Conservation (phyloP, 1,140 invertebrate species). For the Harlomillsia oculata region DNA sequence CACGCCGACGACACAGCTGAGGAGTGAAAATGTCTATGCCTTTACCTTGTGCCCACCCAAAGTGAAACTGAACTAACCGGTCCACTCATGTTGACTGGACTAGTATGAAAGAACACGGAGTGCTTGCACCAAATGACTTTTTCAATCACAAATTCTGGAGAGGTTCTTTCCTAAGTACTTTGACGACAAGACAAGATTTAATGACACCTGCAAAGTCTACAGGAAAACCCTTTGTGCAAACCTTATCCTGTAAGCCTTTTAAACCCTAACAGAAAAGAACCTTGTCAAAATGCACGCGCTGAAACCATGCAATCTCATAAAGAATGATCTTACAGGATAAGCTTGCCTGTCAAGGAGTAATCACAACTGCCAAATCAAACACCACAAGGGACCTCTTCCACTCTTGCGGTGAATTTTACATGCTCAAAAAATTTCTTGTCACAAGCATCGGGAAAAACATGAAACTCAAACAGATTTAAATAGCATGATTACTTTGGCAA, state of each 20-base stretch:
- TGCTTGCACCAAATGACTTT: neutral
- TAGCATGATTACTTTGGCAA: slow-evolving; percentile 16
- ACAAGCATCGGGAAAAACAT: too few relatives aligned
- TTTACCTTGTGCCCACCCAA: neutral
- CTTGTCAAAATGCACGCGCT: too few relatives aligned
- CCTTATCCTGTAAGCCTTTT: too few relatives aligned
- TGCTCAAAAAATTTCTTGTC: too few relatives aligned
- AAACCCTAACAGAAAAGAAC: too few relatives aligned
- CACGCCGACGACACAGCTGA: neutral
- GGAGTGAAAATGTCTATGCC: neutral
- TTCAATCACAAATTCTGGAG: slow-evolving; percentile 3
- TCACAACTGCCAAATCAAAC: too few relatives aligned
- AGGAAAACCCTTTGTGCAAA: neutral
- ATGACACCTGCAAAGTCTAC: too few relatives aligned
- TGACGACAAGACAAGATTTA: neutral
- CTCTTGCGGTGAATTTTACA: too few relatives aligned
- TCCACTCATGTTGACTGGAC: neutral
- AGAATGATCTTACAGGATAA: too few relatives aligned
- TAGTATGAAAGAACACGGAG: neutral
- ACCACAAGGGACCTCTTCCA: too few relatives aligned
- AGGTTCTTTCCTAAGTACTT: neutral
- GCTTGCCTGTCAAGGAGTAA: too few relatives aligned
- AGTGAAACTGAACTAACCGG: neutral
- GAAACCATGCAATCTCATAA: too few relatives aligned
- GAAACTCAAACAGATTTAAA: slow-evolving; percentile 1